Conservation (phyloP, 2,797 vertebrate genomes). For the Mergus octosetaceus region DNA sequence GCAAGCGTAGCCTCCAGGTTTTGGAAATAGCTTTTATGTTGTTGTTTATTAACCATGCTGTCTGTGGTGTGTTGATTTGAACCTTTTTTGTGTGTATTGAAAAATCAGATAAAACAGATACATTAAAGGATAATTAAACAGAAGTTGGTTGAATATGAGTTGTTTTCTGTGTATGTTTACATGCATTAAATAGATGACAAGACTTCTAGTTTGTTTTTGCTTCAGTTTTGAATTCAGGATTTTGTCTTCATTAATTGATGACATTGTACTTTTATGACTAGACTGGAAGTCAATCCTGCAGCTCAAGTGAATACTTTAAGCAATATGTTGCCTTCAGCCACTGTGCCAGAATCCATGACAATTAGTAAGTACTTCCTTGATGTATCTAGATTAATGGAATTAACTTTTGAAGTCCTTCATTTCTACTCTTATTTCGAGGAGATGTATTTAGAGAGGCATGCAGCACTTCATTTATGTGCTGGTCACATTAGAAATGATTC, state of each 20-base stretch:
- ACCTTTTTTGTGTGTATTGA: background rate
- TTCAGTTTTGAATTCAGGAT: background rate
- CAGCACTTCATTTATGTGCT: background rate
- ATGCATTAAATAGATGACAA: background rate
- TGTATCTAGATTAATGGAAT: background rate
- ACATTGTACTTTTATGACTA: conserved; percentile 66
- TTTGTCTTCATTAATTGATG: conserved; percentile 28
- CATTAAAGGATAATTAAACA: background rate
- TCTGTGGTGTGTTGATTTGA: background rate
- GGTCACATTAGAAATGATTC: background rate
- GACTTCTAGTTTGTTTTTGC: background rate
- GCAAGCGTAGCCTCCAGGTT: background rate
- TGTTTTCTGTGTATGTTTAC: background rate
- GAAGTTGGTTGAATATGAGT: background rate
- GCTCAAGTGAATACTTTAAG: conserved; percentile 74
- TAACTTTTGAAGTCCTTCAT: background rate
- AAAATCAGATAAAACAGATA: background rate
- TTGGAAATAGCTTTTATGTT: background rate
- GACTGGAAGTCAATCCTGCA: conserved; percentile 85
- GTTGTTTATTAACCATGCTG: background rate
- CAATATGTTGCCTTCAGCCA: conserved; percentile 78
- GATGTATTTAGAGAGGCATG: background rate
- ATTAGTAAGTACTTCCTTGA: conserved; percentile 84
- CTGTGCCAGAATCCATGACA: conserved; percentile 92
- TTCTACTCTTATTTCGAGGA: background rate